Evolutionary conservation across 2,888 invertebrate genomes (phyloP).

Genomic region (Molorchus minor): DNA sequence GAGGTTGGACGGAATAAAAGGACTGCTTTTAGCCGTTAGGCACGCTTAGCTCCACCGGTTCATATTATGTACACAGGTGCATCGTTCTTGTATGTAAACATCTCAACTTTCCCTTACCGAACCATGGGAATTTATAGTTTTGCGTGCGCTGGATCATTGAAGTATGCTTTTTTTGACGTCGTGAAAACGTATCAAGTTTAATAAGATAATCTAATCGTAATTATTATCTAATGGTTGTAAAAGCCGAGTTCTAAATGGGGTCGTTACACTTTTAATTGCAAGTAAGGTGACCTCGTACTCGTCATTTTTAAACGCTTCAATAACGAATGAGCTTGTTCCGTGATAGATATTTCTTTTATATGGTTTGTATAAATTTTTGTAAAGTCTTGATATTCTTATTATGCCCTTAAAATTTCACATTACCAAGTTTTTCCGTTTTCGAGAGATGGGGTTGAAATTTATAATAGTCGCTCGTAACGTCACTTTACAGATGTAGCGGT

Average conservation of each 20-base stretch:
- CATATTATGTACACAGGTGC: conserved; percentile 50
- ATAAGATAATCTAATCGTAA: conserved; percentile 9
- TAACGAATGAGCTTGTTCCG: too few relatives aligned
- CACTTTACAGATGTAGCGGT: too few relatives aligned
- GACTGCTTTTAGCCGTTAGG: conserved; percentile 29
- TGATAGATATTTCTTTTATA: too few relatives aligned
- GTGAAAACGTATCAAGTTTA: conserved; percentile 21
- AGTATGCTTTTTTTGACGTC: conserved; percentile 14
- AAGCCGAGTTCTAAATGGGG: conserved; percentile 2
- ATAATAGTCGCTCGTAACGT: too few relatives aligned
- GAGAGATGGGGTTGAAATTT: too few relatives aligned
- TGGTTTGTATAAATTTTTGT: too few relatives aligned
- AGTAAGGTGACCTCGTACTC: not conserved
- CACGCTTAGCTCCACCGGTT: conserved; percentile 32
- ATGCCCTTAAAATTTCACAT: too few relatives aligned
- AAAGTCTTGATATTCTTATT: too few relatives aligned
- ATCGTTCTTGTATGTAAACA: conserved; percentile 49
- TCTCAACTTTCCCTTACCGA: conserved; percentile 45
- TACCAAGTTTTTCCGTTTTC: too few relatives aligned
- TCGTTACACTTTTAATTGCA: conserved; percentile 6
- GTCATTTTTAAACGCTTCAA: not conserved
- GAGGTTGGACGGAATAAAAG: conserved; percentile 26
- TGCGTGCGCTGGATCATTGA: conserved; percentile 35
- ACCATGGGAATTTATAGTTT: conserved; percentile 43
- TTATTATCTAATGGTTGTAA: conserved; percentile 6